Evolutionary conservation across 2,113 vertebrate genomes (phyloP).

Genomic region (Gambusia affinis): DNA sequence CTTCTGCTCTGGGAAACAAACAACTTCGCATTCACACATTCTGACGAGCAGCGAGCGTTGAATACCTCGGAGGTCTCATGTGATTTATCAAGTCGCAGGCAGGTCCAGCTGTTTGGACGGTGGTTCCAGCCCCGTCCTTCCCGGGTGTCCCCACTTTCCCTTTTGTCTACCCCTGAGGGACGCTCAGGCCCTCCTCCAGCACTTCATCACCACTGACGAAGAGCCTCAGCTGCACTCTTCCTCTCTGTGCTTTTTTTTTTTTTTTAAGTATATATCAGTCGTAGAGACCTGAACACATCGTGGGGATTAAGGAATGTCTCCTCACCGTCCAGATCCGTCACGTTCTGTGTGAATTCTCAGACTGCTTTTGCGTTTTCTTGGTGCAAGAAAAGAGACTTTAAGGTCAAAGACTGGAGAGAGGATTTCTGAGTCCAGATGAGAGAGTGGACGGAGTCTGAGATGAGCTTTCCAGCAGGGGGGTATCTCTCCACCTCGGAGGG

Average conservation of each 20-base stretch:
- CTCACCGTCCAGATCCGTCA: conserved; percentile 54
- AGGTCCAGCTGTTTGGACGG: conserved; percentile 76
- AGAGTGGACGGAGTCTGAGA: conserved; percentile 82
- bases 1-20: background rate
- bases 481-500: conserved; percentile 85
- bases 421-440: conserved; percentile 80
- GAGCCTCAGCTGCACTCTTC: conserved; percentile 63
- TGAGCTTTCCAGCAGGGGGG: conserved; percentile 84
- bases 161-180: conserved; percentile 41
- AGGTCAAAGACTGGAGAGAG: conserved; percentile 20
- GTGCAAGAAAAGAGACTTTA: conserved; percentile 34
- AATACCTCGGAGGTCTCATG: conserved; percentile 5
- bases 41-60: background rate
- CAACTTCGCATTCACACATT: background rate
- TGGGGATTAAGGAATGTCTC: conserved; percentile 66
- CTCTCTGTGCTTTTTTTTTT: conserved; percentile 22
- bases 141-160: conserved; percentile 64
- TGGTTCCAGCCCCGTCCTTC: conserved; percentile 54
- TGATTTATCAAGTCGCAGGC: conserved; percentile 58
- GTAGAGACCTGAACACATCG: conserved; percentile 60
- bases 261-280: conserved; percentile 54
- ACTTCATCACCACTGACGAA: conserved; percentile 48
- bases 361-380: conserved; percentile 29
- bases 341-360: conserved; percentile 50
- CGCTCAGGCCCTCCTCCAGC: conserved; percentile 62